A percentile compares a stretch with the other conserved stretches of the same genome.
Evolutionary conservation across 2,888 invertebrate species (phyloP).

Genomic region (Thysanoteuthis rhombus): DNA sequence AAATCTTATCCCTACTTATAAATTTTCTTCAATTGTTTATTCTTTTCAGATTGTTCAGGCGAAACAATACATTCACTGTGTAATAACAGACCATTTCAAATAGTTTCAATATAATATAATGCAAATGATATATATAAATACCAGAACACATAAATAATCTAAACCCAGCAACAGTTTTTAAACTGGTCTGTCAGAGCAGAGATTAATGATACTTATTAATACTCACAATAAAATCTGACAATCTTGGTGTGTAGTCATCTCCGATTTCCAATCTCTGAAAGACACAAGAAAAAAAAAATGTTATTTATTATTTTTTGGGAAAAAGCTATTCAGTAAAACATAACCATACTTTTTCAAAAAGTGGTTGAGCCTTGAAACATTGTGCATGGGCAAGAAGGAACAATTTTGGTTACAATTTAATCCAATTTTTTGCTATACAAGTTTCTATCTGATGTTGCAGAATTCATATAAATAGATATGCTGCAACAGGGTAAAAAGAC

Average conservation of each 20-base stretch:
- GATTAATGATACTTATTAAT: background rate
- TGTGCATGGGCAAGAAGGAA: background rate
- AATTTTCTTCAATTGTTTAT: too few species aligned
- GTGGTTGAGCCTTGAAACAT: background rate
- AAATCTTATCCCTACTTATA: background rate
- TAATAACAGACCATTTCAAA: too few species aligned
- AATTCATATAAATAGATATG: too few species aligned
- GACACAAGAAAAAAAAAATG: background rate
- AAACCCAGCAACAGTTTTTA: too few species aligned
- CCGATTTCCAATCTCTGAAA: background rate
- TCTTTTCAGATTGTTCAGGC: too few species aligned
- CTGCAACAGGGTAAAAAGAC: too few species aligned
- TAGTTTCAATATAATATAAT: too few species aligned
- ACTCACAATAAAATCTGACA: slow-evolving; percentile 12
- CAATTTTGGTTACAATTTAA: background rate
- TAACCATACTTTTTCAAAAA: background rate
- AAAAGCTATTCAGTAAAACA: background rate
- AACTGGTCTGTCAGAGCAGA: too few species aligned
- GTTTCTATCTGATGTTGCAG: too few species aligned
- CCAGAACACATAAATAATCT: too few species aligned
- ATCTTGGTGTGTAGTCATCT: background rate
- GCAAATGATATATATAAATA: too few species aligned
- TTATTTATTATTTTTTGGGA: background rate
- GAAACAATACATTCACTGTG: too few species aligned
- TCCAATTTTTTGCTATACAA: background rate